Percentiles rank a stretch among this genome's conserved stretches.
Evolutionary conservation across 2,797 vertebrate species (phyloP).

Genomic region (Petrocephalus schoutedeni): DNA sequence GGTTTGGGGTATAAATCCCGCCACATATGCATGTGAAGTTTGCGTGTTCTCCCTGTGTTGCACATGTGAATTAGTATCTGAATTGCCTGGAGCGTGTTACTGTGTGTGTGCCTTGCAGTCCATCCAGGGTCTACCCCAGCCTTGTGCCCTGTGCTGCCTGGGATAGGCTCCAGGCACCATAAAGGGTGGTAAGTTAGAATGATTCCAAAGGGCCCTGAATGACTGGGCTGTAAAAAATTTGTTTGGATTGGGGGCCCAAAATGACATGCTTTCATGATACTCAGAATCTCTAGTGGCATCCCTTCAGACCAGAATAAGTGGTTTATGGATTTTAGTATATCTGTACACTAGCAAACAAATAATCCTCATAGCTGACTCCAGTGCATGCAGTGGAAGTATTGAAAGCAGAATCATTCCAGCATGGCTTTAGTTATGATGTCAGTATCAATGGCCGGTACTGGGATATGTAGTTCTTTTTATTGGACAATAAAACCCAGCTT

Average conservation of each 20-base stretch:
- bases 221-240: not conserved
- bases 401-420: not conserved
- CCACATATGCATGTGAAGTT: not conserved
- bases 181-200: not conserved
- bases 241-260: not conserved
- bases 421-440: not conserved
- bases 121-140: not conserved
- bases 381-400: not conserved
- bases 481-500: not conserved
- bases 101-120: no score
- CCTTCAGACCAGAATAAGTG: not conserved
- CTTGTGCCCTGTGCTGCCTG: not conserved
- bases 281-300: not conserved
- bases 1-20: not conserved
- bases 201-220: not conserved
- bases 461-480: not conserved
- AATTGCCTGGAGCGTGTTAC: no score
- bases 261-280: not conserved
- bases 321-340: not conserved
- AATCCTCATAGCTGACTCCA: not conserved
- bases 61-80: not conserved
- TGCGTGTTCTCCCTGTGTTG: not conserved
- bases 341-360: not conserved
- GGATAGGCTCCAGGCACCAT: not conserved
- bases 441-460: not conserved